A percentile compares a stretch with the other conserved stretches of the same genome.
These are phyloP conservation scores for Eupithecia insigniata DNA, from an alignment of 2,888 invertebrate species.

Conservation along the genomic window DNA sequence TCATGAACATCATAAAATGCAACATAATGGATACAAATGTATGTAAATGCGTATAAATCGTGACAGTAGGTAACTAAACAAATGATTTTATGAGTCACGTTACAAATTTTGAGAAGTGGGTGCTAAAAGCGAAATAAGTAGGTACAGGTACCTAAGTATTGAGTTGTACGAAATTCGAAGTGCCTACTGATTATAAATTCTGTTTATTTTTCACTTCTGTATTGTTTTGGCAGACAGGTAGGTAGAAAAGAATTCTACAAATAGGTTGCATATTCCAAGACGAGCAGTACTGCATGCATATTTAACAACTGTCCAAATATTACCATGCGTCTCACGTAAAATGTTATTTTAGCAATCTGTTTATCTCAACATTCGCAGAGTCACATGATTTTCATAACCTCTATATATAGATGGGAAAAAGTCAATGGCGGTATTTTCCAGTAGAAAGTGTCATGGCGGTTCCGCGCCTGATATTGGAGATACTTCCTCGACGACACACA, in stretches of 20 bases:
- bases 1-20: slow-evolving; percentile 19
- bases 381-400: slow-evolving; percentile 42
- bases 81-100: background rate
- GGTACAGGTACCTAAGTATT: background rate
- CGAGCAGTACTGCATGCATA: background rate
- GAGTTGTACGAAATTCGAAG: background rate
- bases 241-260: background rate
- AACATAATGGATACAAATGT: slow-evolving; percentile 12
- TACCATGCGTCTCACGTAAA: background rate
- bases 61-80: background rate
- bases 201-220: background rate
- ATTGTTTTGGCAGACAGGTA: background rate
- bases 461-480: slow-evolving; percentile 49
- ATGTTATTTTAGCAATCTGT: background rate
- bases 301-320: slow-evolving; percentile 14
- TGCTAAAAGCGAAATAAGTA: background rate
- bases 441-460: slow-evolving; percentile 64
- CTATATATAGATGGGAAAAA: slow-evolving; percentile 63
- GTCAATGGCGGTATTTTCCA: slow-evolving; percentile 50
- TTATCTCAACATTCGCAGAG: slow-evolving; percentile 1
- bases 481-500: slow-evolving; percentile 33
- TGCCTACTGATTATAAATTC: background rate
- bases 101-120: background rate
- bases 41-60: background rate
- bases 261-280: slow-evolving; percentile 3